Evolutionary conservation across 2,797 vertebrate genomes (phyloP), one percentile per base, ranked within the genome.

Genomic region (Xenops minutus): DNA sequence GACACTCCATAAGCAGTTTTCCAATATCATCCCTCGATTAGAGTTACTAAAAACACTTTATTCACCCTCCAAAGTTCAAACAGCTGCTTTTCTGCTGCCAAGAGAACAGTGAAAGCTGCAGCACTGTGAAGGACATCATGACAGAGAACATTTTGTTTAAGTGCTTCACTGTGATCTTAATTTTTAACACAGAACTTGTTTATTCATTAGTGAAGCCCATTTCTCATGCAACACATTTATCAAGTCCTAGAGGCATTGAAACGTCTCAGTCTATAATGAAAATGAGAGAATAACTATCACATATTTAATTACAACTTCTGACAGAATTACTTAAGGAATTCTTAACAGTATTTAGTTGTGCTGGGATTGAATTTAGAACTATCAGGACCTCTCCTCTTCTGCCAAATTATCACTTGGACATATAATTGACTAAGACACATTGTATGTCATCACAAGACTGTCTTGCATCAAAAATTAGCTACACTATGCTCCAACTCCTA

Each of bases 121-220:
- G 34, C n/a, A 10, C 48, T 30, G 23, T 14, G 52, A 88, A 85
- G 59, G 24, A 54, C 37, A 68, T 29, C 4, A 1, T 39, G 72
- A 54, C 5, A 74, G 19, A 68, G 34, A 93, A 74, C 4, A 22
- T 4, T 12, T 34, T 64, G 8, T 55, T 89, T 63, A 62, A 95
- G 41, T 0, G 4, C 16, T 76, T 91, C 20, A 18, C 36, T 22
- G 6, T 37, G 0, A 0, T 26, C 58, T 52, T 34, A 29, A 51
- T 34, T 88, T 81, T 92, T 67, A 92, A 61, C 30, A 48, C 7
- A 72, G 30, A 78, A 74, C 64, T 67, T 44, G 48, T 61, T 75
- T 55, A 48, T 51, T 66, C 20, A n/a, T 44, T 48, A 48, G 51
- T 30, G 62, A 64, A 66, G 39, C 36, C 55, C 79, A 68, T 71